Base-by-base conservation (phyloP, 2,888 invertebrate species). In the Lamproptera curius region DNA sequence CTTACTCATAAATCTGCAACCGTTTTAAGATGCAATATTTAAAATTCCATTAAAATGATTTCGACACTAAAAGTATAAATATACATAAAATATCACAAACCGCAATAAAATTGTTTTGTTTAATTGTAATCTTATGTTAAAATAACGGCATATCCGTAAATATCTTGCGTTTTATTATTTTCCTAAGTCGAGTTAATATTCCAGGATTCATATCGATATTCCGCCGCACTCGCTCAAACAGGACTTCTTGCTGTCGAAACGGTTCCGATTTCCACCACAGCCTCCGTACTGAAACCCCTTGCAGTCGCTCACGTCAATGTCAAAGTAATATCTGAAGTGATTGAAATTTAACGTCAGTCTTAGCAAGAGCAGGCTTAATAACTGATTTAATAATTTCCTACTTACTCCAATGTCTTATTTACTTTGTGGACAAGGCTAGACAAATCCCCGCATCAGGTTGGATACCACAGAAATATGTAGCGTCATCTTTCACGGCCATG, bases 221-320 rank as follows among this genome's bases (percentile, higher is more conserved):
- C n/a, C 16, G 16, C 38, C 46, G 46, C 73, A 70, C 4, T 38
- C 34, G 0, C 11, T 11, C 5, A 40, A 10, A 50, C 78, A 78
- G 4, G 52, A 42, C 0, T 20, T 2, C 15, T 42, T 36, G 0
- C 60, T 56, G 2, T 37, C 23, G 44, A 80, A 82, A 26, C 68
- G 60, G 55, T 82, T 83, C 14, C 58, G 55, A 44, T 80, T 81
- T 0, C 80, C 81, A 1, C 76, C 77, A 44, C 83, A 83, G 8
- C 81, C 83, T 6, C 80, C 76, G 49, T 72, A 81, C 1, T 65
- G 43, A 55, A 76, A 82, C 1, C 16, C 48, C 31, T 67, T 68
- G 53, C 83, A 83, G 1, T 48, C 52, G 0, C 45, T 16, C 1
- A 48, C 47, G 50, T 73, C 71, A 1, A 74, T 50, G 34, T 81